Evolutionary conservation across 2,113 vertebrate genomes (phyloP), one percentile per base, ranked within the genome.

Genomic region (Malaclemys terrapin): DNA sequence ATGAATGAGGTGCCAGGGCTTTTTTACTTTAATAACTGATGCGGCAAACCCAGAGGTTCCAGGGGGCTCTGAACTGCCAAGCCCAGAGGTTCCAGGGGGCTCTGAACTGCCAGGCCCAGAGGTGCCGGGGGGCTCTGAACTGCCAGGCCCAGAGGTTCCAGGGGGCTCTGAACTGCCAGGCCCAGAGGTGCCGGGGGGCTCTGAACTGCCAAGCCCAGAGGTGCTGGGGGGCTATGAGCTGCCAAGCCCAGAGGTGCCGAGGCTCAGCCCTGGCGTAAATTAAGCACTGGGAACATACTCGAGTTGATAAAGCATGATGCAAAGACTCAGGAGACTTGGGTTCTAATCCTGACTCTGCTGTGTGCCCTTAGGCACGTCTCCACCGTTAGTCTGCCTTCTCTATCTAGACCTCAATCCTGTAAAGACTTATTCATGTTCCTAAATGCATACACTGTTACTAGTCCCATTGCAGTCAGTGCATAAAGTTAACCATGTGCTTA

Each of bases 331-430:
- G 92, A 93, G 88, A 89, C 79, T 1, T 1, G 35, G 80, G 47
- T 82, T 89, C 81, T 24, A 3, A 5, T 65, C 82, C 89, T 79
- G 53, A 83, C 89, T 91, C 94, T 94, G 5, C 72, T 76, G 6
- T 76, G 38, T 45, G 53, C 62, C 50, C 38, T 69, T 69, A 17
- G 16, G 17, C 0, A 0, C 69, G 85, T 90, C 89, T 78, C 45
- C 85, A 50, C 89, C 82, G 24, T 82, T 90, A 62, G 9, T 80
- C 93, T 84, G 80, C 72, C 20, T 1, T 45, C 79, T 35, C 89
- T 62, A 50, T 65, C 62, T 94, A 89, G 82, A 14, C 85, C 82
- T 86, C 49, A 6, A 78, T 81, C 65, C 93, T 54, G 31, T 72
- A 90, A 82, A 80, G 17, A 62, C 38, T 59, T 87, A 49, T 25